These are phyloP conservation scores for Xenotilapia flavipinnis DNA, from an alignment of 2,113 vertebrate species.

Conservation along the genomic window DNA sequence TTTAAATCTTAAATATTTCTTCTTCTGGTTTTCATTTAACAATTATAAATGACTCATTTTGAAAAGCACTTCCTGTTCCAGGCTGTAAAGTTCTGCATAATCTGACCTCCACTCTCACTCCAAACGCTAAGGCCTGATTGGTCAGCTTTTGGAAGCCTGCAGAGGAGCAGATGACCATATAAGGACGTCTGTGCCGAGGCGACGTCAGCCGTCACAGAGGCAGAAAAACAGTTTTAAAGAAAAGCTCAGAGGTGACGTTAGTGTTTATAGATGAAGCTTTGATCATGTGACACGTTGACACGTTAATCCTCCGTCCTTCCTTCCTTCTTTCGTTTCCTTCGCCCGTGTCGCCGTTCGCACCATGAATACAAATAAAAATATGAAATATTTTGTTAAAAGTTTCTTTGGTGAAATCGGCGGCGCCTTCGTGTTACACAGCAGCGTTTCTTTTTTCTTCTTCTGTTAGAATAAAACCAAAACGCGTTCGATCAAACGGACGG, in stretches of 20 bases:
- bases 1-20: accelerated
- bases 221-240: background rate
- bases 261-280: background rate
- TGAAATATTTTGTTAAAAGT: background rate
- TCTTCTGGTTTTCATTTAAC: background rate
- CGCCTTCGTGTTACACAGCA: background rate
- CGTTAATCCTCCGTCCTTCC: background rate
- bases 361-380: background rate
- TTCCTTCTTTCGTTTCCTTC: background rate
- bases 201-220: background rate
- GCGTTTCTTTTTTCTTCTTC: background rate
- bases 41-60: background rate
- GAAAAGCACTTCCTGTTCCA: background rate
- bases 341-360: background rate
- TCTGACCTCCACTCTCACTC: background rate
- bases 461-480: background rate
- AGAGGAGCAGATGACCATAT: background rate
- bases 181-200: background rate
- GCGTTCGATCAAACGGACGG: background rate
- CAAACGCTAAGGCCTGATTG: background rate
- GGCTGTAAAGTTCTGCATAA: background rate
- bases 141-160: background rate
- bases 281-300: background rate
- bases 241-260: background rate
- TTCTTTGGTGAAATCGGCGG: background rate